These are phyloP conservation scores for Probosciger aterrimus DNA, from an alignment of 2,113 vertebrate species.

Conservation along the genomic window DNA sequence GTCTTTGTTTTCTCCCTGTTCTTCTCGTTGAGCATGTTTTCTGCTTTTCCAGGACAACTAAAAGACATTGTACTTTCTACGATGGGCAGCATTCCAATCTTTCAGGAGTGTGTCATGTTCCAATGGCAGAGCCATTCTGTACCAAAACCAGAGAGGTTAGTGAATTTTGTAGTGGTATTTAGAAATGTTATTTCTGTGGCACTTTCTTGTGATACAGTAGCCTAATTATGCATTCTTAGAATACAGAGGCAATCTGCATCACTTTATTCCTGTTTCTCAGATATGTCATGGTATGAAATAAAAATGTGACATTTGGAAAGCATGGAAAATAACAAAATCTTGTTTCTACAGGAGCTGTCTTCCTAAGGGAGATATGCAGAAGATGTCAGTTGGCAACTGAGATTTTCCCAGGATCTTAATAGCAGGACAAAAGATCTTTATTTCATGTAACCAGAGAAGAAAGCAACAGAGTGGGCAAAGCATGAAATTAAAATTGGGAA, in stretches of 20 bases:
- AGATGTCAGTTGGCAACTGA: not conserved
- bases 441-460: not conserved
- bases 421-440: not conserved
- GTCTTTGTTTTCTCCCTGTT: not conserved
- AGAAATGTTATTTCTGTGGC: not conserved
- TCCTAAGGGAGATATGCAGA: not conserved
- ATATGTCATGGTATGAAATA: not conserved
- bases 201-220: not conserved
- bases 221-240: not conserved
- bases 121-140: slow-evolving; percentile 96
- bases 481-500: not conserved
- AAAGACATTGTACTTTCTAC: slow-evolving; percentile 87
- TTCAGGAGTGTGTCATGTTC: slow-evolving; percentile 90
- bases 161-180: not conserved
- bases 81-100: slow-evolving; percentile 80
- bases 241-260: not conserved
- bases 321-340: not conserved
- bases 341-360: not conserved
- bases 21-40: not conserved
- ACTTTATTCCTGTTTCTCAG: not conserved
- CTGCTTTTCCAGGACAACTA: slow-evolving; percentile 83
- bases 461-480: not conserved
- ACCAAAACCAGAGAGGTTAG: slow-evolving; percentile 90
- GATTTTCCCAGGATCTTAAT: not conserved
- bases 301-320: not conserved